A percentile compares a stretch with the other conserved stretches of the same genome.
These are phyloP conservation scores for Lasioglossum morio DNA, from an alignment of 2,888 invertebrate species.

Conservation along the genomic window DNA sequence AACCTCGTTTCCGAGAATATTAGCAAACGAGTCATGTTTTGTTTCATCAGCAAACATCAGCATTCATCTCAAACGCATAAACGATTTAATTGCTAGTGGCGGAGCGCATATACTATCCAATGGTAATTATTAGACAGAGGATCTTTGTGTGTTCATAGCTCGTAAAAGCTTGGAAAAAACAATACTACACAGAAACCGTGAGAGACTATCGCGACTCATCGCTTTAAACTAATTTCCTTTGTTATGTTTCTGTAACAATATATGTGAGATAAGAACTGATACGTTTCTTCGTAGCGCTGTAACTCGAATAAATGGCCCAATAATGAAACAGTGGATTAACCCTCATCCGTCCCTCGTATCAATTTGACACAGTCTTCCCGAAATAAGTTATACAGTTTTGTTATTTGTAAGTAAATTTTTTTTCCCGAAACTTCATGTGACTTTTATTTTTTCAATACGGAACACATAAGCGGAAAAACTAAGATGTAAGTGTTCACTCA, in stretches of 20 bases:
- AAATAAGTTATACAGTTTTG: no score
- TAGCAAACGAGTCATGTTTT: not conserved
- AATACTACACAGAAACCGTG: no score
- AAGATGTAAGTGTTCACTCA: no score
- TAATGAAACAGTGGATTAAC: not conserved
- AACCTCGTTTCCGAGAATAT: not conserved
- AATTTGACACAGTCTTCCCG: no score
- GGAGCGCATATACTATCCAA: not conserved
- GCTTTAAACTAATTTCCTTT: not conserved
- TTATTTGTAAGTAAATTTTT: no score
- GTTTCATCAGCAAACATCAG: not conserved
- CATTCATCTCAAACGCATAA: not conserved
- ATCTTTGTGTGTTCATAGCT: not conserved
- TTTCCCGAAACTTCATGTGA: no score
- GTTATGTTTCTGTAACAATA: not conserved
- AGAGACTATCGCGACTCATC: not conserved
- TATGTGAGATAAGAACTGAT: not conserved
- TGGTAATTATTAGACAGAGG: conserved; percentile 2
- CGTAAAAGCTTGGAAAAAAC: not conserved
- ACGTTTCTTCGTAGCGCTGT: not conserved
- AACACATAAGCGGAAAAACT: no score
- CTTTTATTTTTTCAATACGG: no score
- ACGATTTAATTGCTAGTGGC: not conserved
- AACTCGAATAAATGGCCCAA: not conserved
- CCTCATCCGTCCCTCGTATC: no score